Percentiles rank a stretch among this genome's conserved stretches.
phyloP scores from a whole-genome alignment of 53 echinoderm and acorn worm species.

The Pentamera pediparva region DNA sequence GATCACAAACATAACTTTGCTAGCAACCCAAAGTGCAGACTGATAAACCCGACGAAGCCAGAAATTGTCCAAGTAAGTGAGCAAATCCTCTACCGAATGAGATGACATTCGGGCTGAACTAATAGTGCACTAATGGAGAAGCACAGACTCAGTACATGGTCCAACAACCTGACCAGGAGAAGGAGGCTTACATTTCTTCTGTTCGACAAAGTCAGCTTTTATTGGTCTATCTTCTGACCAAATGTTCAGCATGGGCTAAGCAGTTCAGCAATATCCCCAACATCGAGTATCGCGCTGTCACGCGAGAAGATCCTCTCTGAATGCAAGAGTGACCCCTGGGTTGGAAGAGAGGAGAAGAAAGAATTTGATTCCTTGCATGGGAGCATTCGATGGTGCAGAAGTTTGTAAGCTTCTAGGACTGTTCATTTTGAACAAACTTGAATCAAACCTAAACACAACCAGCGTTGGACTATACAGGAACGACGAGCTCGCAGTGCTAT shows the following conservation, averaged over 20 bases:
- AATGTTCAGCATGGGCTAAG: constrained; percentile 23
- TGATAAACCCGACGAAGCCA: constrained; percentile 40
- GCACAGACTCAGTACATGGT: constrained; percentile 32
- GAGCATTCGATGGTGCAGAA: too few relatives aligned
- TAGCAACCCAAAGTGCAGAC: constrained; percentile 13
- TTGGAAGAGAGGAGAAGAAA: background rate
- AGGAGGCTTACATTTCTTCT: constrained; percentile 3
- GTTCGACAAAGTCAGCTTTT: too few relatives aligned
- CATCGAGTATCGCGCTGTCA: constrained; percentile 18
- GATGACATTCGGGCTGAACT: background rate
- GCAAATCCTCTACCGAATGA: constrained; percentile 9
- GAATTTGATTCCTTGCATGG: background rate
- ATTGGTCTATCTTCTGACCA: background rate
- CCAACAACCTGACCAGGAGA: constrained; percentile 10
- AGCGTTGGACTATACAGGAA: constrained; percentile 6
- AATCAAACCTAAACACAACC: background rate
- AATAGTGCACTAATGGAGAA: constrained; percentile 16
- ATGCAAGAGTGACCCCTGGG: background rate
- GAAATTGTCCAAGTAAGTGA: constrained; percentile 31
- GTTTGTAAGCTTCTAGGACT: constrained; percentile 24
- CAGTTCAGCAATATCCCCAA: constrained; percentile 14
- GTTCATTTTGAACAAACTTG: constrained; percentile 4
- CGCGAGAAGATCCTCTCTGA: too few relatives aligned
- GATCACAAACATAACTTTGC: constrained; percentile 40
- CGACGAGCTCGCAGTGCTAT: background rate